These are phyloP conservation scores for Trachelus troglodyta DNA, from an alignment of 2,888 invertebrate species.

Conservation along the genomic window DNA sequence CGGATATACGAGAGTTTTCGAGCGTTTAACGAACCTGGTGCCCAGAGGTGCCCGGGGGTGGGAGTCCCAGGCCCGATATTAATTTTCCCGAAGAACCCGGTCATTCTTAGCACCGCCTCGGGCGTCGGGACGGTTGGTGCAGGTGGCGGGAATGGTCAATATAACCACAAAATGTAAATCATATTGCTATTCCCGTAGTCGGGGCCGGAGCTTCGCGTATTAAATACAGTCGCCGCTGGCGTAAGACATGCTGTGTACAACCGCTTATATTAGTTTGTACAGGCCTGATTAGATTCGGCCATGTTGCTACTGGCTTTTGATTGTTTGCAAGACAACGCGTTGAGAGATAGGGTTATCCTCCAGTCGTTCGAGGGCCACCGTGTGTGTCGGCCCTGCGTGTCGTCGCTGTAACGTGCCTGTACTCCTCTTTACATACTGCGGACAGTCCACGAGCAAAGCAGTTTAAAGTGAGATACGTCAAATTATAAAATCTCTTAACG, in stretches of 20 bases:
- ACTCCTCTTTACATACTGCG: neutral
- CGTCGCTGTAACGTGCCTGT: neutral
- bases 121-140: constrained; percentile 51
- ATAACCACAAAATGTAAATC: constrained; percentile 66
- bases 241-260: constrained; percentile 17
- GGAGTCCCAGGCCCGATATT: constrained; percentile 38
- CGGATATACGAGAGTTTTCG: neutral
- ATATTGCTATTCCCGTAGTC: constrained; percentile 53
- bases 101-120: constrained; percentile 47
- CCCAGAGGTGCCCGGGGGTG: neutral
- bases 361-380: constrained; percentile 62
- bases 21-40: constrained; percentile 6
- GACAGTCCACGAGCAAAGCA: neutral
- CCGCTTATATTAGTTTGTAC: constrained; percentile 43
- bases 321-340: constrained; percentile 15
- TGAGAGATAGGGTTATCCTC: neutral
- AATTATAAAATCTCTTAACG: neutral
- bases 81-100: constrained; percentile 55
- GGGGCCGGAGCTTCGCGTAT: constrained; percentile 21
- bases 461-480: neutral
- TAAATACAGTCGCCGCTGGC: constrained; percentile 22
- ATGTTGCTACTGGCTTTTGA: constrained; percentile 23
- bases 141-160: constrained; percentile 66
- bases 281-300: constrained; percentile 40
- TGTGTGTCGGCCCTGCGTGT: constrained; percentile 36